A percentile compares a stretch with the other conserved stretches of the same genome.
These are phyloP conservation scores for Peromyscus attwateri DNA, from an alignment of 2,797 vertebrate species.

Conservation along the genomic window DNA sequence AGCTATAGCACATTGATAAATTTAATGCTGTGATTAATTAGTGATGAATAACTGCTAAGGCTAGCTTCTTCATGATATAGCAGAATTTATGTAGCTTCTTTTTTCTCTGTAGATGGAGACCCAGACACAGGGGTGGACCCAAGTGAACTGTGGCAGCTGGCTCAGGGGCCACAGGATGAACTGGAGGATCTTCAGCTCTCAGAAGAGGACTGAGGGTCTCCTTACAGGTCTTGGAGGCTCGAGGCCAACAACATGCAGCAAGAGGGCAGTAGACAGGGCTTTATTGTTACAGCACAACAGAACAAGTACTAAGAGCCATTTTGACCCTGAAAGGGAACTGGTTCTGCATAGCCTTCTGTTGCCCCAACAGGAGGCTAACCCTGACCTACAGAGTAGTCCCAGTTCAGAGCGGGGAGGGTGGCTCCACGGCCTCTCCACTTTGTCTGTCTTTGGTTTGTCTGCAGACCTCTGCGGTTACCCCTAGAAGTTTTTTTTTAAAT, in stretches of 20 bases:
- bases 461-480: slow-evolving; percentile 46
- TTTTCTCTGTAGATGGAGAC: slow-evolving; percentile 70
- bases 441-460: slow-evolving; percentile 93
- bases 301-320: slow-evolving; percentile 79
- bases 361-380: background rate
- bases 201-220: slow-evolving; percentile 90
- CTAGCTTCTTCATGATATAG: slow-evolving; percentile 73
- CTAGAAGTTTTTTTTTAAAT: slow-evolving; percentile 84
- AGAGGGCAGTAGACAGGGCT: background rate
- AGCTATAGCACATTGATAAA: slow-evolving; percentile 74
- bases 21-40: slow-evolving; percentile 87
- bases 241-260: background rate
- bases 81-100: slow-evolving; percentile 57
- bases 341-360: background rate
- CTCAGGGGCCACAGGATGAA: slow-evolving; percentile 93
- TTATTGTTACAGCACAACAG: slow-evolving; percentile 86
- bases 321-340: slow-evolving; percentile 66
- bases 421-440: background rate
- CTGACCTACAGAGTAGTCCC: background rate
- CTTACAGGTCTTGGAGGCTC: background rate
- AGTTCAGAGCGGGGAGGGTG: background rate
- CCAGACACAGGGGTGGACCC: slow-evolving; percentile 76
- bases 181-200: slow-evolving; percentile 96
- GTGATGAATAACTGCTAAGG: slow-evolving; percentile 73
- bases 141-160: slow-evolving; percentile 91